Conservation (phyloP, 2,797 vertebrate genomes). For the Spizella passerina region DNA sequence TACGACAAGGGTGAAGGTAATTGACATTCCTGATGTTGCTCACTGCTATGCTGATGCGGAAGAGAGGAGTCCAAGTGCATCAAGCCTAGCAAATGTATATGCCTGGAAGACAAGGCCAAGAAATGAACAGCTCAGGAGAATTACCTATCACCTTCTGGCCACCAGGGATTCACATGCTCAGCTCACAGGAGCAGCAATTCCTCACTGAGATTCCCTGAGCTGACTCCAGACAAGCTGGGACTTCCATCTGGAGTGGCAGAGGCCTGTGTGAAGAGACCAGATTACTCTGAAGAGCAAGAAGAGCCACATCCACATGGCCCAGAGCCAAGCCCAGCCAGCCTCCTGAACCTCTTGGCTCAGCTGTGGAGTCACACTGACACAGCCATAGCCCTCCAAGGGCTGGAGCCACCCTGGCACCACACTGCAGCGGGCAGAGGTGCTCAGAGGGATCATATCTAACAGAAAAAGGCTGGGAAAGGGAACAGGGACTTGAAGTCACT, state of each 20-base stretch:
- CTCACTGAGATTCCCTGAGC: not conserved
- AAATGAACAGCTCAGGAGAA: not conserved
- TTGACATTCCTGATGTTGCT: not conserved
- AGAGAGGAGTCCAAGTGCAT: accelerated
- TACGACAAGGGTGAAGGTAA: not conserved
- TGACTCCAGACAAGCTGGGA: not conserved
- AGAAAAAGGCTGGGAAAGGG: not conserved
- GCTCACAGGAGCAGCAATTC: not conserved
- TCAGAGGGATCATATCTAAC: not conserved
- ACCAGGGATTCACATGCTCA: not conserved
- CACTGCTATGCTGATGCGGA: not conserved
- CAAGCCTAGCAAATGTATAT: not conserved
- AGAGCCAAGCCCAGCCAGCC: not conserved
- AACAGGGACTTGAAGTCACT: not conserved
- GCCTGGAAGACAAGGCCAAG: not conserved
- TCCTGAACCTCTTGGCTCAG: not conserved
- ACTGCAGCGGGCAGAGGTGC: accelerated
- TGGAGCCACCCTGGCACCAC: not conserved
- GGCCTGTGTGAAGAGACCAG: not conserved
- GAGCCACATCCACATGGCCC: not conserved
- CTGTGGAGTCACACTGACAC: not conserved
- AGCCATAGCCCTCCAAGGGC: not conserved
- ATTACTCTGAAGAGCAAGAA: not conserved
- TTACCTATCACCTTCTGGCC: not conserved
- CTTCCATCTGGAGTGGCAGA: not conserved